phyloP scores from a whole-genome alignment of 2,888 invertebrate species.

The Prostheceraeus crozeri region DNA sequence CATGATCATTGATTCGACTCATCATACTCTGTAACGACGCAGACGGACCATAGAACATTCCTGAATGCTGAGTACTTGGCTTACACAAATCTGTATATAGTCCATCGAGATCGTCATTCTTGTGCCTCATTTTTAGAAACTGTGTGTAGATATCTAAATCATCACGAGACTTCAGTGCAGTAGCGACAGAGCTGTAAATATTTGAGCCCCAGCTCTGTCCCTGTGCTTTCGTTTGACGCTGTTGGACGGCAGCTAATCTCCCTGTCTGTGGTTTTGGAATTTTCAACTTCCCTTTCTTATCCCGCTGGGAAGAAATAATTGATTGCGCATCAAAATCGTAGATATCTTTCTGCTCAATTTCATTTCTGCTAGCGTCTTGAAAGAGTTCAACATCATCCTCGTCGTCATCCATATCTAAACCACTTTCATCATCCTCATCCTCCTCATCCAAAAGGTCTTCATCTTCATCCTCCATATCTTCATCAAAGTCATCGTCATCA shows the following conservation, averaged over 20 bases:
- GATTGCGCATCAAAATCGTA: conserved; percentile 38
- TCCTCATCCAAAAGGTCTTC: not conserved
- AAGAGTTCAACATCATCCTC: conserved; percentile 16
- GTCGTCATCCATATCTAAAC: not conserved
- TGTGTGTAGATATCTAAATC: conserved; percentile 35
- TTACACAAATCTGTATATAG: conserved; percentile 34
- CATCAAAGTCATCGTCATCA: conserved; percentile 14
- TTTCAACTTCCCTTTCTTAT: conserved; percentile 1
- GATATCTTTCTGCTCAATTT: conserved; percentile 21
- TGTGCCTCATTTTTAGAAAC: conserved; percentile 26
- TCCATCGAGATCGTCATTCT: conserved; percentile 25
- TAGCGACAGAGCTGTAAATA: conserved; percentile 34
- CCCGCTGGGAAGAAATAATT: conserved; percentile 31
- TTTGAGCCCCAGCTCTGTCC: conserved; percentile 34
- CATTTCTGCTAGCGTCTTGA: conserved; percentile 9
- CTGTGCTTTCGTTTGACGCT: not conserved
- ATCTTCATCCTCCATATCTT: not conserved
- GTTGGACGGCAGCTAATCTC: not conserved
- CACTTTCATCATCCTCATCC: not conserved
- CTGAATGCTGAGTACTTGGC: conserved; percentile 29
- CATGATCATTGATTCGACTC: conserved; percentile 34
- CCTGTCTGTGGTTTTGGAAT: not conserved
- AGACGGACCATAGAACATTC: conserved; percentile 34
- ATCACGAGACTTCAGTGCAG: conserved; percentile 33
- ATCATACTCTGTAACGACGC: conserved; percentile 38